Base-by-base conservation (phyloP, 1,140 invertebrate species). In the Elymnias hypermnestra region DNA sequence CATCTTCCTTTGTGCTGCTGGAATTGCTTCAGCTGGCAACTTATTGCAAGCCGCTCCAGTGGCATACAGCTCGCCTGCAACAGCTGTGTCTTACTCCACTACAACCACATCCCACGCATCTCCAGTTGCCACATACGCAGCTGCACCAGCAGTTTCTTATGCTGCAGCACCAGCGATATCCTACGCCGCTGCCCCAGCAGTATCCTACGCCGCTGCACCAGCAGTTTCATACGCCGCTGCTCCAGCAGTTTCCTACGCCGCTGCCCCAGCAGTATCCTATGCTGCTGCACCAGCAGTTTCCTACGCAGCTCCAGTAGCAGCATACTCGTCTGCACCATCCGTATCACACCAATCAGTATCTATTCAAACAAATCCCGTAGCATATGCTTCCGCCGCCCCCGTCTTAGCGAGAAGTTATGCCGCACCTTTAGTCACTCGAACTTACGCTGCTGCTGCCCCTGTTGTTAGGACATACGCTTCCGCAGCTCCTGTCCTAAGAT, bases 1-100 rank as follows among this genome's bases (percentile, higher is more conserved):
- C 12, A 52, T 60, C 19, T 53, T 64, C 36, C 44, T 61, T 17
- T 64, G 62, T 22, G 63, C 50, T 28, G 58, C 55, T 38, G 53
- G 59, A 35, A 62, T 66, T 38, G 63, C 63, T 21, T 53, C 63
- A 29, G 58, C 58, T 37, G 63, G 63, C 38, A 64, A 64, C 40
- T 46, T 65, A 31, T 18, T 61, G 43, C 57, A 60, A 19, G 62
- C 45, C 23, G 54, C 58, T 18, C 53, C 55, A 8, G 54, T 63
- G 10, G 53, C 65, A 7, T 57, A 57, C 26, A 55, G 57, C 15
- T 51, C 62, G 14, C 54, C 62, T 2, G 58, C 58, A 14, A 49
- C 58, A 19, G 54, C 58, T 17, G 54, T 65, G 8, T 57, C 62
- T 6, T 61, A 61, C 37, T 53, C 58, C 5, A 57, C 53, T n/a